Conservation (phyloP, 2,888 invertebrate genomes). For the Thereva unica region DNA sequence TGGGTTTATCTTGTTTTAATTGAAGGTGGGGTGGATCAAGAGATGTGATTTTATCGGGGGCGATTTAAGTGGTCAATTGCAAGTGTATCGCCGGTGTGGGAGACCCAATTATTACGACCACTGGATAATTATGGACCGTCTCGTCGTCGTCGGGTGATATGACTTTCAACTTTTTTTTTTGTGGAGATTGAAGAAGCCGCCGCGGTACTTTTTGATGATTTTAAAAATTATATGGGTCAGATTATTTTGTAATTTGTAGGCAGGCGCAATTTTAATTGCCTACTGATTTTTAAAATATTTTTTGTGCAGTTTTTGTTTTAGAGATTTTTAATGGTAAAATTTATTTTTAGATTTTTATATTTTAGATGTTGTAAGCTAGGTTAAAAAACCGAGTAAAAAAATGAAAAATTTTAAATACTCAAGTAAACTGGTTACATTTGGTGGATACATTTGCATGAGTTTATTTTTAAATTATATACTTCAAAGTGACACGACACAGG, state of each 20-base stretch:
- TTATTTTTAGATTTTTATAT: too few relatives aligned
- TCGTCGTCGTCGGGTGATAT: slow-evolving; percentile 7
- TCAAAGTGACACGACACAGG: too few relatives aligned
- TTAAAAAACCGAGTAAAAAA: too few relatives aligned
- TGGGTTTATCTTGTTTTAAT: too few relatives aligned
- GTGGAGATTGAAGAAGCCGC: neutral
- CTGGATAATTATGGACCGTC: slow-evolving; percentile 21
- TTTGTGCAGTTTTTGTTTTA: slow-evolving; percentile 11
- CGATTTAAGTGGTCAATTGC: slow-evolving; percentile 6
- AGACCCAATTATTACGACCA: slow-evolving; percentile 21
- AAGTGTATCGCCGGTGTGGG: neutral
- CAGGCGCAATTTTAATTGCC: slow-evolving; percentile 34
- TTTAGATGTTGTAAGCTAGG: too few relatives aligned
- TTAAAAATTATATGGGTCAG: slow-evolving; percentile 16
- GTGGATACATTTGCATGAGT: too few relatives aligned
- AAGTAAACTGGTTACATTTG: too few relatives aligned
- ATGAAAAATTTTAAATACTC: too few relatives aligned
- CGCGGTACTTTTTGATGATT: slow-evolving; percentile 12
- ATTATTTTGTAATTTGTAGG: slow-evolving; percentile 14
- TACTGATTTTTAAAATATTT: slow-evolving; percentile 18
- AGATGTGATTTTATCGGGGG: too few relatives aligned
- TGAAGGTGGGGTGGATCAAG: too few relatives aligned
- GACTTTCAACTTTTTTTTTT: slow-evolving; percentile 28
- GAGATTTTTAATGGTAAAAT: neutral
- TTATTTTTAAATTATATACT: too few relatives aligned